Evolutionary conservation across 2,888 invertebrate species (phyloP), one percentile per base, ranked within the genome.

Genomic region (Parnassius mnemosyne): DNA sequence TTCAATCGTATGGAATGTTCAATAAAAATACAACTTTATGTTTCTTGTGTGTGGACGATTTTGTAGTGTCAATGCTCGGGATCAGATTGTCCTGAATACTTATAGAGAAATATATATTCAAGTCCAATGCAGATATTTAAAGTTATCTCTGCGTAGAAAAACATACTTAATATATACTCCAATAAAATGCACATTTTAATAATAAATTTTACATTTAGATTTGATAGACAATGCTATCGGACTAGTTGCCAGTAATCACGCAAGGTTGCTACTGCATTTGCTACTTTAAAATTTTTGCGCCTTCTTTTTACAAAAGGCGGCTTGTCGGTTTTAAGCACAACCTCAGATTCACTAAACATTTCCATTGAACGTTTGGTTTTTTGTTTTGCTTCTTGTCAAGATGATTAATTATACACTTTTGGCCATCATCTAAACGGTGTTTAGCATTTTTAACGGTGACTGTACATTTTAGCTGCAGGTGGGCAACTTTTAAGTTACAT

Each of bases 11-110:
- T 65, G 81, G 85, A 83, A 87, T 85, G 84, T 80, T 79, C 79
- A 87, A 87, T 89, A 89, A 89, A 87, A 84, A 84, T 80, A 73
- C 75, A 76, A 83, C 77, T 87, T 89, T 84, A 89, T 87, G 85
- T 87, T 83, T 88, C 85, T 87, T 85, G 87, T 84, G 84, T 82
- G 80, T 79, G 75, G 76, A 75, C 78, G 81, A 86, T 83, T 87
- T 87, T 85, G 80, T 80, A 78, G 83, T 82, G 87, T 85, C 84
- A 86, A 82, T 83, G 84, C 80, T 82, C 83, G 76, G 20, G 79
- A 73, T 75, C 77, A 77, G 77, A 79, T 79, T 34, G 34, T 34
- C 34, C 34, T 34, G 34, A 34, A 34, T 34, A 34, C 7, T 7
- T 34, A 34, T 7, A 7, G 34, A 34, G 34, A 34, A 25, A 3